Percentiles rank a stretch among this genome's conserved stretches.
Evolutionary conservation across 2,888 invertebrate genomes (phyloP).

Genomic region (Lymantria monacha): DNA sequence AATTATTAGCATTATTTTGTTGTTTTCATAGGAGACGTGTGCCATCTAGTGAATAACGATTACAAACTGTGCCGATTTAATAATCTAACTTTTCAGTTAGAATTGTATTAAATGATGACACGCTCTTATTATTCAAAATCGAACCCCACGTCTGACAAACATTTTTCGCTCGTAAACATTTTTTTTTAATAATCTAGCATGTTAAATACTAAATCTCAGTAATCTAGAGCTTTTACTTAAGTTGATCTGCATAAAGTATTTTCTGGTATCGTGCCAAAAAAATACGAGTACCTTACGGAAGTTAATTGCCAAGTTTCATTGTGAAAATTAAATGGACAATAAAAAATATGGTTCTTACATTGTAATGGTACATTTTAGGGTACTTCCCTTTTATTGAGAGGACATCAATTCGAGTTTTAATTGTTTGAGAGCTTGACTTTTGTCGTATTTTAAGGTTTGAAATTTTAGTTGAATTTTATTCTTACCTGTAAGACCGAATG

Average conservation of each 20-base stretch:
- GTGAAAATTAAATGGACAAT: conserved; percentile 41
- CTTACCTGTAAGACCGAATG: background rate
- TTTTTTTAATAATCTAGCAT: too few relatives aligned
- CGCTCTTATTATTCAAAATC: too few relatives aligned
- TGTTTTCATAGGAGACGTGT: too few relatives aligned
- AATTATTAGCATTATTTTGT: too few relatives aligned
- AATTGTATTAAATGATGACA: too few relatives aligned
- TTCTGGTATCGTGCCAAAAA: conserved; percentile 40
- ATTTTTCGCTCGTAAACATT: too few relatives aligned
- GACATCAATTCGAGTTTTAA: conserved; percentile 11
- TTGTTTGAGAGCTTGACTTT: conserved; percentile 12
- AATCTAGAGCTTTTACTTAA: conserved; percentile 17
- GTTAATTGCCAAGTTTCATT: conserved; percentile 49
- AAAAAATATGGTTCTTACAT: conserved; percentile 34
- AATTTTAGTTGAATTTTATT: background rate
- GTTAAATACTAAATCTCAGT: background rate
- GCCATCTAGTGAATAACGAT: too few relatives aligned
- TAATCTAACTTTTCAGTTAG: too few relatives aligned
- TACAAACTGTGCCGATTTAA: too few relatives aligned
- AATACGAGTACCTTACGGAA: conserved; percentile 29
- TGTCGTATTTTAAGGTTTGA: background rate
- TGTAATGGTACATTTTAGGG: conserved; percentile 21
- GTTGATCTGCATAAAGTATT: conserved; percentile 14
- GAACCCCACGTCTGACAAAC: too few relatives aligned
- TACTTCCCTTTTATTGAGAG: conserved; percentile 16